Evolutionary conservation across 2,888 invertebrate genomes (phyloP).

Genomic region (Tetragnatha montana): DNA sequence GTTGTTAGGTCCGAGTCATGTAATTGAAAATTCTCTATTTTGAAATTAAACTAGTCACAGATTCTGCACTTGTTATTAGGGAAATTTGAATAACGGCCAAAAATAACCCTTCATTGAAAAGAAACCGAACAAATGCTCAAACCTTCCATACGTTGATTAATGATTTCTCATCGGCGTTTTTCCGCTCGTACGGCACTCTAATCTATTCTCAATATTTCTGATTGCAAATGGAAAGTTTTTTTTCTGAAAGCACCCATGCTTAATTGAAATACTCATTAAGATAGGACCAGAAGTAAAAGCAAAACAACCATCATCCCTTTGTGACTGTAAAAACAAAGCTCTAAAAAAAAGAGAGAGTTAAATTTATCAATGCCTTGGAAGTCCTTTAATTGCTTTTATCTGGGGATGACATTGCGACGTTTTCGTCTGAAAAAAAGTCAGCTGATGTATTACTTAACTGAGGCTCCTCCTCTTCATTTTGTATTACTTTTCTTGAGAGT

Average conservation of each 20-base stretch:
- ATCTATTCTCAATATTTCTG: neutral
- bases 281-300: neutral
- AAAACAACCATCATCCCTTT: neutral
- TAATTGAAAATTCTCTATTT: too few relatives aligned
- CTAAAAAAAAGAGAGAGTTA: neutral
- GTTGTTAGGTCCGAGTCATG: too few relatives aligned
- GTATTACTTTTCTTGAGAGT: too few relatives aligned
- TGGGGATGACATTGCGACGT: neutral
- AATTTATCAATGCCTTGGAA: neutral
- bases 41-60: too few relatives aligned
- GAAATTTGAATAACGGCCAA: too few relatives aligned
- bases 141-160: too few relatives aligned
- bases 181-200: neutral
- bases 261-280: neutral
- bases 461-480: too few relatives aligned
- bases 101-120: too few relatives aligned
- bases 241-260: neutral
- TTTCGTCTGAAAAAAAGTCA: too few relatives aligned
- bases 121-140: too few relatives aligned
- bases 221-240: neutral
- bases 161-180: neutral
- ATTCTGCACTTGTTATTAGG: too few relatives aligned
- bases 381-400: neutral
- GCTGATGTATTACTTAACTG: too few relatives aligned
- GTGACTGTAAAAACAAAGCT: neutral